Percentiles rank a stretch among this genome's conserved stretches.
These are phyloP conservation scores for Cordilura impudica DNA, from an alignment of 2,888 invertebrate species.

Conservation along the genomic window DNA sequence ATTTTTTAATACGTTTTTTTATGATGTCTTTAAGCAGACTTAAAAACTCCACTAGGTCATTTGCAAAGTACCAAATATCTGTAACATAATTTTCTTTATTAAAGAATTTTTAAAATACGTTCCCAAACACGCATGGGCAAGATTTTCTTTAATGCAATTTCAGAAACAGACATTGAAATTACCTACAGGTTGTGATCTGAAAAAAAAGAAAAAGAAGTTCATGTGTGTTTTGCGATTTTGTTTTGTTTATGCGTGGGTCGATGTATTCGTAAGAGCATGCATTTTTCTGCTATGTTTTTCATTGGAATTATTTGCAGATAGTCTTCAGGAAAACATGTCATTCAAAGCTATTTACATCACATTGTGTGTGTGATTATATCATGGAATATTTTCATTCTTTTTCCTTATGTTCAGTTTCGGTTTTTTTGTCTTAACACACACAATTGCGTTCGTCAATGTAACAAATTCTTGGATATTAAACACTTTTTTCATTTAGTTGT, in stretches of 20 bases:
- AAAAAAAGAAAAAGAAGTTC: background rate
- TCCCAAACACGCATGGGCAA: background rate
- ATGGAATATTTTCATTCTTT: slow-evolving; percentile 23
- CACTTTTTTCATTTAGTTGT: background rate
- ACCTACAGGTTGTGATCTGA: slow-evolving; percentile 26
- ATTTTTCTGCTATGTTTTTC: slow-evolving; percentile 24
- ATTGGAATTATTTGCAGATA: slow-evolving; percentile 54
- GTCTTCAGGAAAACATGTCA: slow-evolving; percentile 53
- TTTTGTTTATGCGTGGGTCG: slow-evolving; percentile 51
- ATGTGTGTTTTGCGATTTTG: background rate
- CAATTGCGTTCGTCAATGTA: slow-evolving; percentile 32
- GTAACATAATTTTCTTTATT: background rate
- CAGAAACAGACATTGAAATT: slow-evolving; percentile 4
- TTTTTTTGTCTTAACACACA: slow-evolving; percentile 6
- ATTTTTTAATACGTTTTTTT: no score
- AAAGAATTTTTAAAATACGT: slow-evolving; percentile 4
- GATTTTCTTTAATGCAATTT: background rate
- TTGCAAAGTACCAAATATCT: no score
- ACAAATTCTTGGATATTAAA: slow-evolving; percentile 46
- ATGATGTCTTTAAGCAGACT: no score
- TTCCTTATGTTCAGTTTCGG: background rate
- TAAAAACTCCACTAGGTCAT: no score
- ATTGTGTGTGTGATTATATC: slow-evolving; percentile 51
- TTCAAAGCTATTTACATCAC: slow-evolving; percentile 51
- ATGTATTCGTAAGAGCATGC: slow-evolving; percentile 42